Evolutionary conservation across 2,797 vertebrate species (phyloP).

Genomic region (Ambastaia sidthimunki): DNA sequence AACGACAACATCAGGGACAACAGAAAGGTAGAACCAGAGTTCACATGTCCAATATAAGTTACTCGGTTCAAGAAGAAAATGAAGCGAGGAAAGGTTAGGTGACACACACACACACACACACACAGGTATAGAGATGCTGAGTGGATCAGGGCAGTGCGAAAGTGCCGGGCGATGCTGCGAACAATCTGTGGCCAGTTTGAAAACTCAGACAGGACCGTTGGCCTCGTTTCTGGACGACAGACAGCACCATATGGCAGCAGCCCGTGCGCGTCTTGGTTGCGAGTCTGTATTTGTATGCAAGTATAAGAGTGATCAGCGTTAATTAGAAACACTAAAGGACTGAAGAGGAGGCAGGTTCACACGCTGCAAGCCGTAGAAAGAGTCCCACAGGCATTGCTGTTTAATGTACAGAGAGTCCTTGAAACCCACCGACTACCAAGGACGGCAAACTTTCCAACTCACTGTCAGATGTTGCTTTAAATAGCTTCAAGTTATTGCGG

Average conservation of each 20-base stretch:
- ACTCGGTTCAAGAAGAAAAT: conserved; percentile 17
- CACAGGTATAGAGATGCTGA: conserved; percentile 12
- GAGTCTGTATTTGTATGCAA: conserved; percentile 76
- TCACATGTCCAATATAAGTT: conserved; percentile 12
- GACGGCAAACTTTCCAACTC: conserved; percentile 69
- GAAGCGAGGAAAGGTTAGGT: conserved; percentile 15
- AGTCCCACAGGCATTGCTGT: conserved; percentile 72
- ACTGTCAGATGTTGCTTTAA: conserved; percentile 62
- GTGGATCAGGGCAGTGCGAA: conserved; percentile 49
- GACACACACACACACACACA: conserved; percentile 10
- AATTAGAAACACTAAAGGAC: conserved; percentile 75
- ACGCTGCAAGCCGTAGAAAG: conserved; percentile 66
- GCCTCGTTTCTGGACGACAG: conserved; percentile 84
- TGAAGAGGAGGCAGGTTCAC: conserved; percentile 63
- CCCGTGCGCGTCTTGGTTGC: conserved; percentile 75
- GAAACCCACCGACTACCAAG: conserved; percentile 74
- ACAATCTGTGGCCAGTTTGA: conserved; percentile 81
- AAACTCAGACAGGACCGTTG: conserved; percentile 82
- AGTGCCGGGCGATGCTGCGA: conserved; percentile 66
- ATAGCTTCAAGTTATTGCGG: conserved; percentile 53
- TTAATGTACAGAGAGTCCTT: conserved; percentile 77
- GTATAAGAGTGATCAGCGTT: conserved; percentile 76
- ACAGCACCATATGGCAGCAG: conserved; percentile 83
- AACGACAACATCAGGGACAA: conserved; percentile 17
- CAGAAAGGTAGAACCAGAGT: conserved; percentile 8